Evolutionary conservation across 2,888 invertebrate genomes (phyloP).

Genomic region (Lithophane semibrunnea): DNA sequence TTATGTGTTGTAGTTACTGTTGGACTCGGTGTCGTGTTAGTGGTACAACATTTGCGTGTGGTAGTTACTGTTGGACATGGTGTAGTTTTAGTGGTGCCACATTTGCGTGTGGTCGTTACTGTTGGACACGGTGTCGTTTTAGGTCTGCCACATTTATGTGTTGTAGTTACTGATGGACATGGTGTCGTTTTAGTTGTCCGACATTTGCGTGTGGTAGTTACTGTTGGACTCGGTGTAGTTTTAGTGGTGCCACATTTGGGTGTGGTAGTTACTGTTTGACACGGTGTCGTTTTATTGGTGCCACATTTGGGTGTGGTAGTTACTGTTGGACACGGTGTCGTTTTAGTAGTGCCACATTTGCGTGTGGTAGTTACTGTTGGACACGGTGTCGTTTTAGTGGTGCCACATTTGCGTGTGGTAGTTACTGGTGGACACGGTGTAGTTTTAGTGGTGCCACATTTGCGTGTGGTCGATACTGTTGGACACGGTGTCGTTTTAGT

Average conservation of each 20-base stretch:
- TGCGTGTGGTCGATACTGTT: neutral
- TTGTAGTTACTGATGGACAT: neutral
- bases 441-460: neutral
- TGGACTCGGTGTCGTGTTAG: no score
- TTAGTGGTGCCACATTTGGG: neutral
- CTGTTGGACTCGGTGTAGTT: no score
- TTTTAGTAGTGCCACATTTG: neutral
- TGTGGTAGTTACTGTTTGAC: no score
- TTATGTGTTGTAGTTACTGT: neutral
- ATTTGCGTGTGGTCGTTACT: neutral
- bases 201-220: no score
- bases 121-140: no score
- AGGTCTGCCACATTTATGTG: neutral
- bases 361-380: neutral
- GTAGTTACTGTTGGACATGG: neutral
- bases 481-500: neutral
- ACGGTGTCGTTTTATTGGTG: no score
- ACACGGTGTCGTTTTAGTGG: neutral
- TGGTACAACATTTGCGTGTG: neutral
- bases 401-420: neutral
- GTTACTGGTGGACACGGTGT: neutral
- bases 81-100: neutral
- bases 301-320: neutral
- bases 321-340: no score
- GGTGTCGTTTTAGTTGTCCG: neutral